Conservation (phyloP, 2,888 invertebrate genomes). For the Rhorus exstirpatorius region DNA sequence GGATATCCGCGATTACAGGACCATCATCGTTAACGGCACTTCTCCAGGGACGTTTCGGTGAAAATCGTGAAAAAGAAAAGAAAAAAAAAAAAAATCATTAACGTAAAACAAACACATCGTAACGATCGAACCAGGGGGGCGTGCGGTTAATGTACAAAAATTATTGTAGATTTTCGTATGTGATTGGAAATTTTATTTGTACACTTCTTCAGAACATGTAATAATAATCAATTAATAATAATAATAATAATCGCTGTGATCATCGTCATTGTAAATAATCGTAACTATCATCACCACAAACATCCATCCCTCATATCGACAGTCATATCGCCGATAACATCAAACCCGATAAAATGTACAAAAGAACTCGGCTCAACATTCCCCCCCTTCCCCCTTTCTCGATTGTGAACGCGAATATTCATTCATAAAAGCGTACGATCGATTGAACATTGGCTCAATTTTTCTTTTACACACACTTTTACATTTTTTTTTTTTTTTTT, state of each 20-base stretch:
- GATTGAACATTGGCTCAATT: constrained; percentile 32
- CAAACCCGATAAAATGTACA: constrained; percentile 72
- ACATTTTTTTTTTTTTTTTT: constrained; percentile 5
- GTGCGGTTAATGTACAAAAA: constrained; percentile 55
- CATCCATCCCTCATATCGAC: constrained; percentile 44
- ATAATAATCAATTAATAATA: constrained; percentile 70
- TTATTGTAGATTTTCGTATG: constrained; percentile 68
- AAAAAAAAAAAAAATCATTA: constrained; percentile 13
- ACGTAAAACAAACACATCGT: constrained; percentile 20
- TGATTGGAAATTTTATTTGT: constrained; percentile 74
- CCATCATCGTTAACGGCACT: neutral
- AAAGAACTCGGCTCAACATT: constrained; percentile 68
- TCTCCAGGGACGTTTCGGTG: neutral
- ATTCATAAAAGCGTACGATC: constrained; percentile 53
- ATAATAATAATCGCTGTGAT: constrained; percentile 71
- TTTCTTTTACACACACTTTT: too few species aligned
- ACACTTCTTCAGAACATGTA: constrained; percentile 74
- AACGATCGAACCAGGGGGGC: constrained; percentile 41
- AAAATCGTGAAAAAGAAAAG: too few species aligned
- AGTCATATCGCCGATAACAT: constrained; percentile 70
- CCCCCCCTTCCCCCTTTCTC: constrained; percentile 58
- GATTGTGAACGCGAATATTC: constrained; percentile 58
- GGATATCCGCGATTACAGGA: neutral
- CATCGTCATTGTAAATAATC: constrained; percentile 70
- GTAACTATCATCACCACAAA: constrained; percentile 71